Evolutionary conservation across 2,113 vertebrate species (phyloP).

Genomic region (Erythrocercus mccallii): DNA sequence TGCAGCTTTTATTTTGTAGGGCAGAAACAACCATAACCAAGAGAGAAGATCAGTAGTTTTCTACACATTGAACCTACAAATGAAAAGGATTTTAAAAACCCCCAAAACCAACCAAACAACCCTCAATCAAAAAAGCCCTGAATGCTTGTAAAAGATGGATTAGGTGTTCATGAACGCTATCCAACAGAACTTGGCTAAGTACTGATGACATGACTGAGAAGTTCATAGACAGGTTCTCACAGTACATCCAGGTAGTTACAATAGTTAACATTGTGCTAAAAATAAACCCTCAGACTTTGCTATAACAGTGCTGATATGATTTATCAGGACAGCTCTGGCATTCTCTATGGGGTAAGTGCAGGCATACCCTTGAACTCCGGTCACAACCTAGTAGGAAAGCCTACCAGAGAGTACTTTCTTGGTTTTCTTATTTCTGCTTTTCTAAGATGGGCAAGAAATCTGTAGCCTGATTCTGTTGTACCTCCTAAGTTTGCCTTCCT

Average conservation of each 20-base stretch:
- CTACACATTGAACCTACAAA: neutral
- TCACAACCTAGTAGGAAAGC: neutral
- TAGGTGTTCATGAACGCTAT: neutral
- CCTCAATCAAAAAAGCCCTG: rapidly evolving
- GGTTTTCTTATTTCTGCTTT: neutral
- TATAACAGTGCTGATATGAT: neutral
- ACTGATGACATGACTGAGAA: neutral
- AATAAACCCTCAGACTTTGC: neutral
- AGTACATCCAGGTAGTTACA: neutral
- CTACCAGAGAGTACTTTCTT: neutral
- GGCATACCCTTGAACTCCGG: rapidly evolving
- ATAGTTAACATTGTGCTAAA: neutral
- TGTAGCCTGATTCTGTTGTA: neutral
- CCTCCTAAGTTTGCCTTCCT: neutral
- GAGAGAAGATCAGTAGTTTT: neutral
- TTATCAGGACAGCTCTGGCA: neutral
- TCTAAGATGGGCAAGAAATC: neutral
- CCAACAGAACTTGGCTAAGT: neutral
- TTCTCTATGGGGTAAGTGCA: neutral
- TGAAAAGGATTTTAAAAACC: neutral
- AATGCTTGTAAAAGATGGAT: neutral
- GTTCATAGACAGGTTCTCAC: neutral
- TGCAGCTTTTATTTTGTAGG: neutral
- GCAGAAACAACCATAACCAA: neutral
- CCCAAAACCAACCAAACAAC: rapidly evolving